Base-by-base conservation (phyloP, 2,888 invertebrate species). In the Cosmia trapezina region DNA sequence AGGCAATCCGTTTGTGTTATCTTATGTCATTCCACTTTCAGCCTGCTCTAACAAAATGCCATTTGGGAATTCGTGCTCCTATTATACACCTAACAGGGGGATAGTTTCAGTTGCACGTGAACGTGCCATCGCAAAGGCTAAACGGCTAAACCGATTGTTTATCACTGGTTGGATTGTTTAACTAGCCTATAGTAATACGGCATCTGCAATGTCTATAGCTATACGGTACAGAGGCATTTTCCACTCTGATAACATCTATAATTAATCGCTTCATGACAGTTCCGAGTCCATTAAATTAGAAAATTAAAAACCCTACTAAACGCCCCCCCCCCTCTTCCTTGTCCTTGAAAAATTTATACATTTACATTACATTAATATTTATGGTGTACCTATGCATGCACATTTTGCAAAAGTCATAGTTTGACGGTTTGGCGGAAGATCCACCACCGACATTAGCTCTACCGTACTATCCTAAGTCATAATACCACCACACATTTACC, bases 1-100 rank as follows among this genome's bases (percentile, higher is more conserved):
- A 63, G 14, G 41, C 73, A 60, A 77, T 70, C 61, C 73, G 62
- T 65, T 64, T 72, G 54, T 61, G 74, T 72, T 72, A 80, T 73
- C 77, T 70, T 70, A 68, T 73, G 61, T 57, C 60, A 70, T 65
- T 60, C 64, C 47, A 56, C 12, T 51, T 74, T 56, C 54, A 49
- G 47, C 28, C 14, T 61, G 22, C 56, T 49, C 41, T 54, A 57
- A 62, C 73, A n/a, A 68, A 78, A 57, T 54, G 53, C 28, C 49
- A 62, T 79, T 69, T 74, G 14, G 45, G 43, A 49, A 64, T 78
- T 67, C n/a, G 43, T 79, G 57, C 62, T 53, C 56, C 61, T 33
- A 53, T 61, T 68, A 68, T 53, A 45, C 41, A 47, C 47, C 33
- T 78, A 51, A 68, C 61, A 65, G 57, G n/a, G 41, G 41, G 19